A percentile compares a stretch with the other conserved stretches of the same genome.
Evolutionary conservation across 2,888 invertebrate genomes (phyloP).

Genomic region (Steromphala cineraria): DNA sequence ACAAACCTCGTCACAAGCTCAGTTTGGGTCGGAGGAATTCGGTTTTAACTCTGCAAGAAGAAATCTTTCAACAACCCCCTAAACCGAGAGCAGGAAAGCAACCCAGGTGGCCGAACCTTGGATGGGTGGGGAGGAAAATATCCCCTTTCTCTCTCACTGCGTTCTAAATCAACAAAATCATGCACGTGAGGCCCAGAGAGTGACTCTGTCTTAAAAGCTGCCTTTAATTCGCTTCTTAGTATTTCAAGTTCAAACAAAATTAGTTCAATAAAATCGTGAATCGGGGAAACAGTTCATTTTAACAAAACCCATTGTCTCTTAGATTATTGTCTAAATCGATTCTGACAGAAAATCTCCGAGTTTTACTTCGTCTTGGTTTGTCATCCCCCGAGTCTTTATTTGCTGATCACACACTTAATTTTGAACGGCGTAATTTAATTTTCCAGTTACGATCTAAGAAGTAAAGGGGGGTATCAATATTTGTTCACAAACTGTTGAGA

Average conservation of each 20-base stretch:
- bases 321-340: background rate
- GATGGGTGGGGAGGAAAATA: background rate
- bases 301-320: background rate
- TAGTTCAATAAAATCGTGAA: background rate
- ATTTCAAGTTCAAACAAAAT: background rate
- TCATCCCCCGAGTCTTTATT: background rate
- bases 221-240: background rate
- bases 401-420: constrained; percentile 15
- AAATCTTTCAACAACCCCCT: constrained; percentile 16
- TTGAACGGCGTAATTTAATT: constrained; percentile 8
- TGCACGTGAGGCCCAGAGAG: background rate
- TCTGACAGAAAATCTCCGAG: constrained; percentile 3
- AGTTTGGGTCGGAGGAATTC: constrained; percentile 5
- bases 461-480: background rate
- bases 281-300: background rate
- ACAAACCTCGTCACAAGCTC: background rate
- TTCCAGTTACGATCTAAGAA: background rate
- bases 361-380: background rate
- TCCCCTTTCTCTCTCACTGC: background rate
- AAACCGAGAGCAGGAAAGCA: background rate
- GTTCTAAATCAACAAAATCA: background rate
- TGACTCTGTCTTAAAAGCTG: background rate
- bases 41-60: background rate
- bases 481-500: background rate
- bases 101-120: constrained; percentile 3